Evolutionary conservation across 2,888 invertebrate species (phyloP), one percentile per base, ranked within the genome.

Genomic region (Prosopocoilus inquinatus): DNA sequence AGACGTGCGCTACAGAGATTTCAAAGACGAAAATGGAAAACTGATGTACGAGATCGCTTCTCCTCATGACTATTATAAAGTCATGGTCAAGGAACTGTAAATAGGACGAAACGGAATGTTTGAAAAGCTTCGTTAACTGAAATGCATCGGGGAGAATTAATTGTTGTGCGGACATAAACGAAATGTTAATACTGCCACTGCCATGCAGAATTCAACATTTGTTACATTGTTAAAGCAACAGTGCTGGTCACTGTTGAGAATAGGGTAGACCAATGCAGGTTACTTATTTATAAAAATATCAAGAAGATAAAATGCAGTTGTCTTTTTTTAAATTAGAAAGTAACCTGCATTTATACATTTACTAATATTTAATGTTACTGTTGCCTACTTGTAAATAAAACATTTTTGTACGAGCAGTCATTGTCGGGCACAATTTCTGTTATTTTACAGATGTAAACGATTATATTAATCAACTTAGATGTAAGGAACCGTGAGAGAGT

Each of bases 1-100:
- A 47, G 84, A 86, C 60, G 82, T 91, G 12, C 79, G 79, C 41
- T 92, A 92, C 71, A 79, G 80, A n/a, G 88, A 90, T 58, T 86
- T 89, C 70, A 81, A 82, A 50, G 86, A 88, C 67, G 81, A 79
- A 47, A 68, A 75, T 34, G 88, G 85, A 1, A 69, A 75, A 16
- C 83, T 82, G 9, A 79, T 88, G 8, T 86, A 91, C 70, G 35
- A 11, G 9, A 80, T 82, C 1, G 79, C 82, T 7, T 79, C 84
- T 1, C 91, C 91, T 0, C 91, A 92, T 67, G 84, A 87, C 53
- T 85, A 86, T 28, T 81, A 69, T 50, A 69, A 66, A 58, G 60
- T 68, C 13, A 68, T 68, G 68, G 47, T 65, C n/a, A 70, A 69
- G 47, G 58, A 66, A 49, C 50, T 70, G 34, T 51, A 58, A 5